A percentile compares a stretch with the other conserved stretches of the same genome.
Conservation (phyloP, 1,140 invertebrate species). For the Plectus sambesii region DNA sequence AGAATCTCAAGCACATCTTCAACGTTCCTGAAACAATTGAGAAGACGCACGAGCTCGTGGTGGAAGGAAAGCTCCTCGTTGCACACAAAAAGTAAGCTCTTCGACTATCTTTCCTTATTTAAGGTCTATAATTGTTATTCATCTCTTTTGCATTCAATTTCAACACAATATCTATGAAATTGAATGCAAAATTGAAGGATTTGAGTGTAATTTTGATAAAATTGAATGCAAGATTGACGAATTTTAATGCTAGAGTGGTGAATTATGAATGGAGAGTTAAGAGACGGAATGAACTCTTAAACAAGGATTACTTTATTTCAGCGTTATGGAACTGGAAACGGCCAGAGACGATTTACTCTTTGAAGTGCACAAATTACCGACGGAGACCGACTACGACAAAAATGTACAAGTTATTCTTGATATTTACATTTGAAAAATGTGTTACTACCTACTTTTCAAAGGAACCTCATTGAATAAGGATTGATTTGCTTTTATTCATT, state of each 20-base stretch:
- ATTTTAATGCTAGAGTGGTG: no score
- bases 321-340: conserved; percentile 84
- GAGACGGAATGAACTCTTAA: conserved; percentile 8
- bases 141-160: no score
- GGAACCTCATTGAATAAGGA: no score
- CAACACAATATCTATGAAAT: no score
- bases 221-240: no score
- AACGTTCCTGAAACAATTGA: conserved; percentile 90
- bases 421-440: neutral
- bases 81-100: conserved; percentile 67
- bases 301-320: conserved; percentile 49
- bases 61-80: conserved; percentile 85
- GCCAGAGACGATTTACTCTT: conserved; percentile 86
- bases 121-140: no score
- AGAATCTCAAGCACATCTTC: conserved; percentile 95
- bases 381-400: conserved; percentile 68
- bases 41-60: conserved; percentile 73
- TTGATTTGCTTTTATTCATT: no score
- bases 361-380: conserved; percentile 83
- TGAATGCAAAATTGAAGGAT: conserved; percentile 9
- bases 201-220: no score
- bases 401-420: conserved; percentile 53
- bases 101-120: conserved; percentile 18
- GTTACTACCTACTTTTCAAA: neutral
- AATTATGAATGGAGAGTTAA: conserved; percentile 12